Evolutionary conservation across 2,888 invertebrate species (phyloP).

Genomic region (Sericinus montela): DNA sequence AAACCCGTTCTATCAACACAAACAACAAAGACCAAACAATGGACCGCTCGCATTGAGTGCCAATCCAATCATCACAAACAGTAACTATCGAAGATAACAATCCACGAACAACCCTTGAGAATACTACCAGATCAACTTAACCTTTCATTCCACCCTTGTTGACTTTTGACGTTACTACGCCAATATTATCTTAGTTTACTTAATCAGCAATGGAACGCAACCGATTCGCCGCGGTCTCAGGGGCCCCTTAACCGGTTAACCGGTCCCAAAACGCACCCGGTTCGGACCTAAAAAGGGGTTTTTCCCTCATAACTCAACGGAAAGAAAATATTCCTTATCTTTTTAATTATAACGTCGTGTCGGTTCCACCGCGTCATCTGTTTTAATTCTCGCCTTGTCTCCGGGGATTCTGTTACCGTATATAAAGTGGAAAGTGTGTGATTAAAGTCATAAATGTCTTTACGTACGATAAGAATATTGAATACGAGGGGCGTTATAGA

Average conservation of each 20-base stretch:
- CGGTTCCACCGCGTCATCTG: constrained; percentile 70
- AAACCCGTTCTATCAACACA: constrained; percentile 33
- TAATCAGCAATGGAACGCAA: constrained; percentile 66
- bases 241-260: constrained; percentile 70
- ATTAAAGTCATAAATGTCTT: constrained; percentile 11
- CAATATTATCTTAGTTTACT: constrained; percentile 78
- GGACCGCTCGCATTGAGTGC: constrained; percentile 56
- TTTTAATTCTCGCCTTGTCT: constrained; percentile 68
- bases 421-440: constrained; percentile 20
- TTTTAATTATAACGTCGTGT: constrained; percentile 72
- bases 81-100: constrained; percentile 69
- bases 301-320: constrained; percentile 46
- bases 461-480: constrained; percentile 11
- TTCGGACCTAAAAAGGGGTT: constrained; percentile 54
- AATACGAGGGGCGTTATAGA: neutral
- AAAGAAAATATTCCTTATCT: constrained; percentile 77
- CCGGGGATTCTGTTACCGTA: constrained; percentile 43
- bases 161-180: constrained; percentile 72
- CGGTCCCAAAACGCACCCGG: constrained; percentile 43
- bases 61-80: constrained; percentile 76
- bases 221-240: constrained; percentile 56
- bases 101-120: constrained; percentile 67
- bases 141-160: constrained; percentile 70
- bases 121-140: constrained; percentile 71
- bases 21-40: constrained; percentile 52